Evolutionary conservation across 2,797 vertebrate species (phyloP), one percentile per base, ranked within the genome.

Genomic region (Cirrhinus mrigala): DNA sequence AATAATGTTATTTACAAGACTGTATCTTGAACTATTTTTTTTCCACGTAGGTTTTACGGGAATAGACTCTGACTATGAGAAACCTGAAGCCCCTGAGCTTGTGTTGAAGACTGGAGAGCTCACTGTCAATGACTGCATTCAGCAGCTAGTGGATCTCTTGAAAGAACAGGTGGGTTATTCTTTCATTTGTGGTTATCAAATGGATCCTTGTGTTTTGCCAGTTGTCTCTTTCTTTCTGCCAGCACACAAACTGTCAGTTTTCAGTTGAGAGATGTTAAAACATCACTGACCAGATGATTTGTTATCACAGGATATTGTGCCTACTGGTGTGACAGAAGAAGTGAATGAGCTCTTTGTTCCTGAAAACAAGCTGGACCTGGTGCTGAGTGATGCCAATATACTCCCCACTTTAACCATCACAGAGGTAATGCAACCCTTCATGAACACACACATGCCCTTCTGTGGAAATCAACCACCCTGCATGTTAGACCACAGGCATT

Each of bases 51-150:
- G 98, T 68, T 99, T 99, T 88, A 99, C 98, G 0, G 98, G 98
- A 40, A 99, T 99, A 58, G 98, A 99, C 90, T 97, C 98, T 0
- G 93, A 95, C 4, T 99, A 99, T 2, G 98, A 99, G 92, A 96
- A 96, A 69, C 98, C 98, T 0, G 97, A 98, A 84, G 90, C 79
- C 15, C 95, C 98, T 0, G 98, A 98, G 18, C 92, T 98, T 10
- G 96, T 98, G 62, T 92, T 99, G 91, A 99, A 99, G 92, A 99
- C 98, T 0, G 97, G 94, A 6, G 56, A 97, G 89, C 92, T 95
- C 0, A 92, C 96, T 0, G 97, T 98, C 81, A 96, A 95, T 3
- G 98, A 99, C 54, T 99, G 98, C 81, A 95, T 99, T 83, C 92
- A 97, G 15, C 96, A 97, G 85, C 90, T 99, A 10, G 93, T 99